Evolutionary conservation across 2,113 vertebrate genomes (phyloP).

Genomic region (Apus apus): DNA sequence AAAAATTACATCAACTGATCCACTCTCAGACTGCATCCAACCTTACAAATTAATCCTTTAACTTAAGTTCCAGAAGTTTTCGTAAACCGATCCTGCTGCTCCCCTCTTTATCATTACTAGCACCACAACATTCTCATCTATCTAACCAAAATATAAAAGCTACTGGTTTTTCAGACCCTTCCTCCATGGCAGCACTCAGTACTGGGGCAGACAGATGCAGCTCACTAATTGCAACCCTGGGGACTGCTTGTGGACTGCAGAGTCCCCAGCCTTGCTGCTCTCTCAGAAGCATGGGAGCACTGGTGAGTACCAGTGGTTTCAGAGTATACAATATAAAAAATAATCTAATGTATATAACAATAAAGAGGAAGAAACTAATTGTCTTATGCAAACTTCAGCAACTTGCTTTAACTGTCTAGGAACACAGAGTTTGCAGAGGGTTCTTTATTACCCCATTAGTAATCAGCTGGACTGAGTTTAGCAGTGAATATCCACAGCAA

Average conservation of each 20-base stretch:
- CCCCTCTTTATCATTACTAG: neutral
- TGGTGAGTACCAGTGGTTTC: fast-evolving
- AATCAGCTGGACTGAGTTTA: neutral
- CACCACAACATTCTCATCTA: neutral
- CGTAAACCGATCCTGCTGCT: neutral
- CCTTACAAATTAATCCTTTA: neutral
- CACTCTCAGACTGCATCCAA: neutral
- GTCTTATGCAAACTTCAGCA: neutral
- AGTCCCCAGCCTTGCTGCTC: neutral
- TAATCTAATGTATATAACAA: neutral
- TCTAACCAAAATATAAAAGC: neutral
- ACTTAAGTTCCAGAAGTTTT: neutral
- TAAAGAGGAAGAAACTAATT: neutral
- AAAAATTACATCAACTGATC: neutral
- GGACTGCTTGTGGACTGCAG: neutral
- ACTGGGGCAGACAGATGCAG: neutral
- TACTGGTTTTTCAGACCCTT: neutral
- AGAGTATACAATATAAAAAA: neutral
- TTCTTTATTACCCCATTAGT: neutral
- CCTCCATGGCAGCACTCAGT: neutral
- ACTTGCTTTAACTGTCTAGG: neutral
- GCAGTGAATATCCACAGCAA: neutral
- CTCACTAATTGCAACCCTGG: neutral
- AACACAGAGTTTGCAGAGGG: neutral
- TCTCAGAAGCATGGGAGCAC: neutral